Percentiles rank a stretch among this genome's conserved stretches.
These are phyloP conservation scores for Strix uralensis DNA, from an alignment of 2,113 vertebrate genomes.

Conservation along the genomic window DNA sequence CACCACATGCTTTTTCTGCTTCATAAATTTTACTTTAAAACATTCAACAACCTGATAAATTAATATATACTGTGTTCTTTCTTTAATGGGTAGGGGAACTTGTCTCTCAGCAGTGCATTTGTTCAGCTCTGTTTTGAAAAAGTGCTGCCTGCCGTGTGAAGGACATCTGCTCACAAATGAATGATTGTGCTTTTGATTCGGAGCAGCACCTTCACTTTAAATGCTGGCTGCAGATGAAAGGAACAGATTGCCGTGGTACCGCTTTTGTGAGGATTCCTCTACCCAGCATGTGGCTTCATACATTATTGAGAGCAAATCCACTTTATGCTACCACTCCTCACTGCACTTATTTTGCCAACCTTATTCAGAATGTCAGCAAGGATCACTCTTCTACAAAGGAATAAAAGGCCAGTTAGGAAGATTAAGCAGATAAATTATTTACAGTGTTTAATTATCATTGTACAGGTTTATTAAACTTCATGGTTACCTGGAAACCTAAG, in stretches of 20 bases:
- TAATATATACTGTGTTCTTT: slow-evolving; percentile 69
- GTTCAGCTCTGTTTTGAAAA: slow-evolving; percentile 57
- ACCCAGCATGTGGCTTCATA: slow-evolving; percentile 68
- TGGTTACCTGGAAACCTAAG: slow-evolving; percentile 70
- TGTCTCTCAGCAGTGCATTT: slow-evolving; percentile 67
- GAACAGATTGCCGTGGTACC: slow-evolving; percentile 71
- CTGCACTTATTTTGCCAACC: slow-evolving; percentile 58
- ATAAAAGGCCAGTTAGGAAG: slow-evolving; percentile 53
- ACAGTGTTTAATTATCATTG: slow-evolving; percentile 74
- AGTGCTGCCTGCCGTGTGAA: slow-evolving; percentile 56
- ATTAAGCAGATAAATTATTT: slow-evolving; percentile 76
- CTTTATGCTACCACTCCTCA: slow-evolving; percentile 62
- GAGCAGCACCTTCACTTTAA: slow-evolving; percentile 74
- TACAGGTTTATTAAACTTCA: slow-evolving; percentile 76
- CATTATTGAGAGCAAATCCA: slow-evolving; percentile 75
- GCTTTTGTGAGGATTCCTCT: slow-evolving; percentile 73
- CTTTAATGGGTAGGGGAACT: slow-evolving; percentile 50
- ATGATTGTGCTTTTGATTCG: slow-evolving; percentile 76
- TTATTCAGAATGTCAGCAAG: slow-evolving; percentile 65
- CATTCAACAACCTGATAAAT: slow-evolving; percentile 73
- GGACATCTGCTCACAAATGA: slow-evolving; percentile 80
- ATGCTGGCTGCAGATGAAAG: slow-evolving; percentile 77
- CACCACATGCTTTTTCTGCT: slow-evolving; percentile 56
- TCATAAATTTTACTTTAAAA: slow-evolving; percentile 71
- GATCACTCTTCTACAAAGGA: slow-evolving; percentile 61